A percentile compares a stretch with the other conserved stretches of the same genome.
These are phyloP conservation scores for Cerastis rubricosa DNA, from an alignment of 2,888 invertebrate genomes.

Conservation along the genomic window DNA sequence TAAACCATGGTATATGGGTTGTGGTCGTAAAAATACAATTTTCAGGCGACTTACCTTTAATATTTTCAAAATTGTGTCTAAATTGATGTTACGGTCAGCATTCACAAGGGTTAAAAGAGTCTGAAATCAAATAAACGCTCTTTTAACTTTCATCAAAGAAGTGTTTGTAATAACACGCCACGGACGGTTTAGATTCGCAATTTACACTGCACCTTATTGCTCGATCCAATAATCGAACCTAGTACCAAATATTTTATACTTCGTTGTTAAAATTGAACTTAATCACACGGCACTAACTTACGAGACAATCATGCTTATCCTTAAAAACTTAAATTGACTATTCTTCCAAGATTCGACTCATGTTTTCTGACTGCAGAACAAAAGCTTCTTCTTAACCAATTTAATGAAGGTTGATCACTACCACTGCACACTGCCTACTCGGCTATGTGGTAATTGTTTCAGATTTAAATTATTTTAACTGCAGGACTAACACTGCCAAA, in stretches of 20 bases:
- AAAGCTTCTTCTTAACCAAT: background rate
- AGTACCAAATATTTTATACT: background rate
- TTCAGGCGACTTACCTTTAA: conserved; percentile 44
- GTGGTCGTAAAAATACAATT: background rate
- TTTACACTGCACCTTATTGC: background rate
- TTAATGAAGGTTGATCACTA: background rate
- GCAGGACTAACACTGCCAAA: no score
- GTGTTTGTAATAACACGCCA: background rate
- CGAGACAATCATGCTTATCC: background rate
- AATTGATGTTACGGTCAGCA: conserved; percentile 6
- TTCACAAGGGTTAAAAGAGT: conserved; percentile 26
- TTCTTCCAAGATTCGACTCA: background rate
- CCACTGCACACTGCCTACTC: no score
- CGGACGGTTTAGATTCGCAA: background rate
- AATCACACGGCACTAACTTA: background rate
- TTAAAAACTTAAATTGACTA: background rate
- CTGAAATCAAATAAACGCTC: conserved; percentile 35
- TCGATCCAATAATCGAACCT: background rate
- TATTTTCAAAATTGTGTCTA: conserved; percentile 26
- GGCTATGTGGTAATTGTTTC: no score
- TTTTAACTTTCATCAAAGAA: background rate
- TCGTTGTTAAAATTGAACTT: background rate
- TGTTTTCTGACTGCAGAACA: background rate
- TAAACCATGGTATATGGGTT: no score
- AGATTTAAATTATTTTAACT: no score